Conservation (phyloP, 2,113 vertebrate species). For the Taxidea taxus region DNA sequence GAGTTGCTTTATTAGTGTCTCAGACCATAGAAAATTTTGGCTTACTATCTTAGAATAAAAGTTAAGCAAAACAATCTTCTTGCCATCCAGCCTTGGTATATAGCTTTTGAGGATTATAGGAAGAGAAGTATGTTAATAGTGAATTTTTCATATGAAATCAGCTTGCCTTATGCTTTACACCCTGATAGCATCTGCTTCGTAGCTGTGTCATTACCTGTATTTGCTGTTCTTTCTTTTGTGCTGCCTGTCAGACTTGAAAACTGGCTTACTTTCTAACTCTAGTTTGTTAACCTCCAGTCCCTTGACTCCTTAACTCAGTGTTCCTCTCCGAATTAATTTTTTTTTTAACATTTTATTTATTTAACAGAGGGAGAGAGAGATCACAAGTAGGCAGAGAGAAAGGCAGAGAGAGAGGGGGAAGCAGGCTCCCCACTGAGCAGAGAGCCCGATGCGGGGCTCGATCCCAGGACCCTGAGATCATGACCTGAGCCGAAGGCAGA, state of each 20-base stretch:
- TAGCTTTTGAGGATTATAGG: background rate
- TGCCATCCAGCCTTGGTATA: background rate
- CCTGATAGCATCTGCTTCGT: background rate
- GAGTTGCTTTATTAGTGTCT: background rate
- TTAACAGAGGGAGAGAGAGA: too few species aligned
- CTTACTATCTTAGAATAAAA: constrained; percentile 7
- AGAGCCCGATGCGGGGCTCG: too few species aligned
- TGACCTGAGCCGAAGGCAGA: too few species aligned
- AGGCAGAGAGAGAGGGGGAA: too few species aligned
- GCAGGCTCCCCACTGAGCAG: too few species aligned
- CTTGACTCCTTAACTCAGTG: background rate
- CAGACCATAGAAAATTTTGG: background rate
- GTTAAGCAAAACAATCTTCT: background rate
- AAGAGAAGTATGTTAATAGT: background rate
- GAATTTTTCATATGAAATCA: background rate
- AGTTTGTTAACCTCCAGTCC: background rate
- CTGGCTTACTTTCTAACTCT: constrained; percentile 11
- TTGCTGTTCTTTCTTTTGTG: constrained; percentile 13
- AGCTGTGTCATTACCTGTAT: background rate
- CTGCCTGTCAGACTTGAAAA: constrained; percentile 16
- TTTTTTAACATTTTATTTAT: too few species aligned
- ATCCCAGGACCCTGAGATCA: too few species aligned
- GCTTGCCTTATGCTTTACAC: background rate
- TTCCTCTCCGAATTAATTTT: background rate
- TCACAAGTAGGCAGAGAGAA: too few species aligned